A percentile compares a stretch with the other conserved stretches of the same genome.
phyloP scores from a whole-genome alignment of 2,888 invertebrate genomes.

The Flabesymbios commensalis region DNA sequence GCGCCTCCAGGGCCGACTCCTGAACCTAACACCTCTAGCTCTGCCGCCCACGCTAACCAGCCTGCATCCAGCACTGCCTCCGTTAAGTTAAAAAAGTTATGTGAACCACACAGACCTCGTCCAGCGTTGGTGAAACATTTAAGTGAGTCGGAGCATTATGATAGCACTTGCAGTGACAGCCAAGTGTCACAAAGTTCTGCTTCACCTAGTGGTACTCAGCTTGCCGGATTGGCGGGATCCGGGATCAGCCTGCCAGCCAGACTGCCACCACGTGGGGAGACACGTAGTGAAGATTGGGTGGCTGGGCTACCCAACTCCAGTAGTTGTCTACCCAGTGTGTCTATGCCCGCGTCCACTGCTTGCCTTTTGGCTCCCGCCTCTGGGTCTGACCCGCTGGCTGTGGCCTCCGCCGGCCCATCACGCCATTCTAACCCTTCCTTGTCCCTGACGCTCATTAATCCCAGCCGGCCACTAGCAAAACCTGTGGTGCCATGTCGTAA shows the following conservation, averaged over 20 bases:
- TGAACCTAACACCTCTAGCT: not conserved
- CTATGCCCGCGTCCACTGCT: too few relatives aligned
- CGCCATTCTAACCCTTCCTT: not conserved
- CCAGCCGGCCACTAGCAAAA: not conserved
- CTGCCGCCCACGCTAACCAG: not conserved
- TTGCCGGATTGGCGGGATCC: not conserved
- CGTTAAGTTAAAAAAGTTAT: not conserved
- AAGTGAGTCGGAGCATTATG: not conserved
- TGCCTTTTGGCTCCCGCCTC: too few relatives aligned
- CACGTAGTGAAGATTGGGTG: too few relatives aligned
- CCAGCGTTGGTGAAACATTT: not conserved
- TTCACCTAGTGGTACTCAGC: not conserved
- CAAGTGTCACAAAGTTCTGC: not conserved
- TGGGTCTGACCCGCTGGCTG: not conserved
- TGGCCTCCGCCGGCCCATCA: not conserved
- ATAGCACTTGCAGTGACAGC: not conserved
- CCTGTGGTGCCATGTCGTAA: not conserved
- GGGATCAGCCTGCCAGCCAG: not conserved
- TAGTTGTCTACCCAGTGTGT: not conserved
- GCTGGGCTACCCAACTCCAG: not conserved
- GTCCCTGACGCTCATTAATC: slow-evolving; percentile 2
- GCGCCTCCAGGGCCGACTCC: too few relatives aligned
- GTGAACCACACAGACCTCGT: too few relatives aligned
- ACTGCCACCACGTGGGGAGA: not conserved
- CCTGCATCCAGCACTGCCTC: not conserved